Evolutionary conservation across 2,113 vertebrate species (phyloP).

Genomic region (Lepus americanus): DNA sequence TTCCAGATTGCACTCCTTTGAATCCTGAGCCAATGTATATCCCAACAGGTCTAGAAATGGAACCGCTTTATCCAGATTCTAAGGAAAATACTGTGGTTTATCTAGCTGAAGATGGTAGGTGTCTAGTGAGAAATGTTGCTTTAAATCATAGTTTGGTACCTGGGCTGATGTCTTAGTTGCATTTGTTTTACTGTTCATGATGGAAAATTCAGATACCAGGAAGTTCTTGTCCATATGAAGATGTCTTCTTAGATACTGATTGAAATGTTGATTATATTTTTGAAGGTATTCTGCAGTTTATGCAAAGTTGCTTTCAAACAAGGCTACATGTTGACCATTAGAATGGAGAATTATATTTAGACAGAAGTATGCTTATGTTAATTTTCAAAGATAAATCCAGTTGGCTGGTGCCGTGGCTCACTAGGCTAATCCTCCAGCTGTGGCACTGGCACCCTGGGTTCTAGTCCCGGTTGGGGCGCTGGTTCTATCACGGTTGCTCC

Average conservation of each 20-base stretch:
- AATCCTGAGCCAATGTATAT: conserved; percentile 85
- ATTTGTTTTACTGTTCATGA: conserved; percentile 50
- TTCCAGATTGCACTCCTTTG: conserved; percentile 85
- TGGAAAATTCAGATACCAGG: background rate
- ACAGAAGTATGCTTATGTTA: conserved; percentile 21
- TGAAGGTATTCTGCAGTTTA: background rate
- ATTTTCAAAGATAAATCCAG: conserved; percentile 17
- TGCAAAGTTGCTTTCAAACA: conserved; percentile 28
- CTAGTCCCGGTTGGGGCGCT: no score
- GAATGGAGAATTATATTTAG: conserved; percentile 33
- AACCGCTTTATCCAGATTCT: conserved; percentile 65
- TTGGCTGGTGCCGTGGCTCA: no score
- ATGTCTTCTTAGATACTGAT: conserved; percentile 29
- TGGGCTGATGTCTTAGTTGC: conserved; percentile 25
- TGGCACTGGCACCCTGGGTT: no score
- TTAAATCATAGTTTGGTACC: conserved; percentile 42
- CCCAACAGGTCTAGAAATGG: conserved; percentile 79
- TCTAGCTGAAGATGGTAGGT: conserved; percentile 85
- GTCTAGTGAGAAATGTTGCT: conserved; percentile 56
- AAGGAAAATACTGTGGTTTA: conserved; percentile 85
- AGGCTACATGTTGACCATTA: background rate
- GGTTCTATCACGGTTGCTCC: no score
- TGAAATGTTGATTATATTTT: conserved; percentile 24
- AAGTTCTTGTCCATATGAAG: background rate
- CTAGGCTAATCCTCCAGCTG: no score